Evolutionary conservation across 2,888 invertebrate genomes (phyloP), one percentile per base, ranked within the genome.

Genomic region (Sinotaia quadrata): DNA sequence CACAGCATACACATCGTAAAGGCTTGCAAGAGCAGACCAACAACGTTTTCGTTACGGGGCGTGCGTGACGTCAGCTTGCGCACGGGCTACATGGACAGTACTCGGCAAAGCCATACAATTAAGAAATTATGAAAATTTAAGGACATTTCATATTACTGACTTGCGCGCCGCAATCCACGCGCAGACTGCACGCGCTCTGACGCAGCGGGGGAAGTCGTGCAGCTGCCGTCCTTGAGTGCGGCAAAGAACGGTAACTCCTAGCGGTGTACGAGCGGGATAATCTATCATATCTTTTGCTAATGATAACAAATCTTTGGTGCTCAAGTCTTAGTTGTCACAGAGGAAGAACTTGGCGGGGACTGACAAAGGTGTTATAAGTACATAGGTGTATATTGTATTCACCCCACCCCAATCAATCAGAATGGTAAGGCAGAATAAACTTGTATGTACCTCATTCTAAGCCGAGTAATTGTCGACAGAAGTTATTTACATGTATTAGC

Each of bases 81-180:
- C 84, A 84, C 81, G 84, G 84, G 80, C 78, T 78, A 74, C 76
- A 73, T 76, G 77, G 78, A 75, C 73, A 79, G 80, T 80, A 81
- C 77, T 80, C 78, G 76, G n/a, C 47, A 74, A 77, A 76, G 75
- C 78, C 75, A 76, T 76, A 77, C 73, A 77, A 73, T 78, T 81
- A 79, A 81, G 76, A 82, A 81, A 81, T 81, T 80, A 81, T 81
- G 80, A 81, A 82, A 82, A 82, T 81, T 66, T 69, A 69, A 73
- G 71, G 18, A 63, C 71, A 71, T 75, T 73, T 71, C 65, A 75
- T 71, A 75, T 72, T 75, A 72, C 75, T 58, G 60, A 68, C 58
- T 67, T 44, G 59, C 62, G 72, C 47, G 63, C 36, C 52, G 67
- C 58, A 57, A 60, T 47, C 57, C 63, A 37, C 47, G 63, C 65